phyloP scores from a whole-genome alignment of 2,113 vertebrate genomes.

The Mola mola region DNA sequence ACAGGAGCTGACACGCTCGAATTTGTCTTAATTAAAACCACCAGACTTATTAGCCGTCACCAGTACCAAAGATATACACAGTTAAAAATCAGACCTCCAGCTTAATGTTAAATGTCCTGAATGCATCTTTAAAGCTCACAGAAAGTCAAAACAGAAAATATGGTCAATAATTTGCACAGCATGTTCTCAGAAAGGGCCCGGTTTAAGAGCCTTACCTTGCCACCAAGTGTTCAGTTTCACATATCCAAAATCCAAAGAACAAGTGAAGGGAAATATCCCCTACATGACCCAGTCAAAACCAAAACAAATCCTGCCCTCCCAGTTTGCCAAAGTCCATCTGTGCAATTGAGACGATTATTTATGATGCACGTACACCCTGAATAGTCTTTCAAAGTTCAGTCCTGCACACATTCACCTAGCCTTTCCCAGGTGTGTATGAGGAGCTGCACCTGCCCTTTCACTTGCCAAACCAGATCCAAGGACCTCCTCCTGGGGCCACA shows the following conservation, averaged over 20 bases:
- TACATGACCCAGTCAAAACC: constrained; percentile 25
- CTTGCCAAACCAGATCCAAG: constrained; percentile 77
- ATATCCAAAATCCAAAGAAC: constrained; percentile 62
- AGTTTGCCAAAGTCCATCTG: constrained; percentile 20
- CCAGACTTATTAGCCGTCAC: neutral
- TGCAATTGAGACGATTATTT: neutral
- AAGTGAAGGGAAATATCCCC: constrained; percentile 29
- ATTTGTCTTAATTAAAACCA: constrained; percentile 20
- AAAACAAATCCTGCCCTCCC: constrained; percentile 54
- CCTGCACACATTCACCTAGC: constrained; percentile 32
- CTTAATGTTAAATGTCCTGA: neutral
- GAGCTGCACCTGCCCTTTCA: constrained; percentile 67
- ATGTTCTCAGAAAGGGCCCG: neutral
- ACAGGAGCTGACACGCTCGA: constrained; percentile 18
- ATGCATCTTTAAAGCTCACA: too few relatives aligned
- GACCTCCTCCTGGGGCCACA: constrained; percentile 38
- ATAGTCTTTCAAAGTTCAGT: constrained; percentile 38
- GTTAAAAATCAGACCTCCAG: too few relatives aligned
- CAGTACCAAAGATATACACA: neutral
- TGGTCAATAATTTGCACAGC: too few relatives aligned
- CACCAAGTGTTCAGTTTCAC: constrained; percentile 34
- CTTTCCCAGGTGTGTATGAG: constrained; percentile 55
- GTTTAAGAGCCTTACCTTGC: constrained; percentile 41
- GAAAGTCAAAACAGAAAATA: too few relatives aligned
- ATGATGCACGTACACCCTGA: constrained; percentile 37